A percentile compares a stretch with the other conserved stretches of the same genome.
These are phyloP conservation scores for Scelioninae gen. 2 DNA, from an alignment of 2,888 invertebrate species.

Conservation along the genomic window DNA sequence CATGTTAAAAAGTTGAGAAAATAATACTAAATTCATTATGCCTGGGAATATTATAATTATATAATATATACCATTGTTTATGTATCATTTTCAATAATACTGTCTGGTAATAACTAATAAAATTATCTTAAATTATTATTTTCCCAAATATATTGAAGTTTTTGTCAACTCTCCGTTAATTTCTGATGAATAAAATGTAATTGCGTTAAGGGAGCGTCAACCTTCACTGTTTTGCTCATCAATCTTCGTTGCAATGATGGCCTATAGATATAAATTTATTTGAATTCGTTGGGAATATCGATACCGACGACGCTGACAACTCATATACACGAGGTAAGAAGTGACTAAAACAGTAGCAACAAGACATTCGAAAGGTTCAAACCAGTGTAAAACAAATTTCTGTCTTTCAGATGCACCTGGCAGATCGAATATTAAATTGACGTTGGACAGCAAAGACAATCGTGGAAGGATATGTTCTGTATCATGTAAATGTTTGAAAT, in stretches of 20 bases:
- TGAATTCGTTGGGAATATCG: constrained; percentile 36
- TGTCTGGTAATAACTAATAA: no score
- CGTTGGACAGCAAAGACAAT: constrained; percentile 54
- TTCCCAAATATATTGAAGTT: background rate
- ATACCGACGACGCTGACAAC: constrained; percentile 43
- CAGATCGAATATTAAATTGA: constrained; percentile 50
- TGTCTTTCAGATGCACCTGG: constrained; percentile 43
- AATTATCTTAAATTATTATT: no score
- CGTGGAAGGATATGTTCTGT: no score
- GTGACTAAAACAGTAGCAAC: constrained; percentile 47
- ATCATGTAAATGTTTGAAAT: no score
- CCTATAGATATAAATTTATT: constrained; percentile 48
- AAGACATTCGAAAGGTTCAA: constrained; percentile 60
- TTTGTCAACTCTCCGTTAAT: background rate
- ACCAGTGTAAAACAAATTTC: constrained; percentile 51
- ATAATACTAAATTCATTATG: background rate
- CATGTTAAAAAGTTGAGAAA: no score
- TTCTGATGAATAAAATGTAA: constrained; percentile 18
- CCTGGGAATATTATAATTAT: no score
- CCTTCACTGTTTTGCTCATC: constrained; percentile 32
- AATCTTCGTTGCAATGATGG: constrained; percentile 25
- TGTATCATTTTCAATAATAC: no score
- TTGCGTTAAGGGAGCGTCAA: constrained; percentile 4
- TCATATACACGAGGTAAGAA: constrained; percentile 50
- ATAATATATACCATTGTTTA: no score